Base-by-base conservation (phyloP, 2,888 invertebrate species). In the Gymnoscelis rufifasciata region DNA sequence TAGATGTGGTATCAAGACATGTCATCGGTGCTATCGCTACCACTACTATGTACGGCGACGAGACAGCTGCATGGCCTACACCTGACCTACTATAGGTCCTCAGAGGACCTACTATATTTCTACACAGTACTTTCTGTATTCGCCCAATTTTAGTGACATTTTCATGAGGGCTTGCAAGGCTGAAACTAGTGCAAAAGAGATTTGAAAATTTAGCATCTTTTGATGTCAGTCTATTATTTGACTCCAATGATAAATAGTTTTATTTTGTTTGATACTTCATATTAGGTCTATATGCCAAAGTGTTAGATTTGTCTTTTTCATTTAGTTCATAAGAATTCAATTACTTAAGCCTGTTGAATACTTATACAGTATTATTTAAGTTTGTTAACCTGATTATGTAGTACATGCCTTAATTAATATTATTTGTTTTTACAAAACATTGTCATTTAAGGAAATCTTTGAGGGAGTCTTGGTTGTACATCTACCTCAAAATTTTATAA, bases 1-100 rank as follows among this genome's bases (percentile, higher is more conserved):
- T 86, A 91, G 97, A 41, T 98, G 98, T 76, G 98, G 98, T 56
- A 98, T 98, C 71, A 97, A 97, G 83, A 98, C 98, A 0, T 98
- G 98, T 78, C 92, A 94, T 66, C 93, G 95, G 74, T 97, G 97
- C 81, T 93, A 95, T 76, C 91, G 94, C 59, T 97, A 97, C 83
- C 92, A 93, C 60, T 97, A 94, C 83, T 95, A 93, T 78, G 95
- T 95, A 52, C 89, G 92, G 57, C 93, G 94, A 76, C 95, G 96
- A 71, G 93, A 94, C 73, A 60, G 64, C 27, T 86, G 86, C 64
- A 67, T 70, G 51, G 62, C 58, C 52, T 74, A 71, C 62, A 76
- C 75, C 71, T 86, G 86, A 86, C 86, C 57, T 56, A 65, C 64
- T 47, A 29, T 33, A 28, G 54, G 72, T 70, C 62, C 56, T 5